Evolutionary conservation across 2,888 invertebrate species (phyloP).

Genomic region (Aethes cnicana): DNA sequence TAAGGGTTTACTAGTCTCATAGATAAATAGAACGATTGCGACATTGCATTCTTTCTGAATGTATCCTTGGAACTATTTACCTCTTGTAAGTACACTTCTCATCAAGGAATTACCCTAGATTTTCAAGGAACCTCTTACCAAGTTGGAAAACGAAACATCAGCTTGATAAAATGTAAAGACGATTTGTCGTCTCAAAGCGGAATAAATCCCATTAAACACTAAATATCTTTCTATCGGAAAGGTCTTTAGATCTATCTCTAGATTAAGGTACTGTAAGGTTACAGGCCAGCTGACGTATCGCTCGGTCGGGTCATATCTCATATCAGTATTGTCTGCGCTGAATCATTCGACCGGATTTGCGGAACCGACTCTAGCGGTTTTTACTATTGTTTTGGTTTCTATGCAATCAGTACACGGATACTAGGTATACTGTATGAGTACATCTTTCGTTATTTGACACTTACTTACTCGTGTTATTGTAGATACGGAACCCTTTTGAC

Average conservation of each 20-base stretch:
- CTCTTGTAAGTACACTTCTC: too few species aligned
- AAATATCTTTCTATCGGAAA: slow-evolving; percentile 22
- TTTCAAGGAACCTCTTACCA: too few species aligned
- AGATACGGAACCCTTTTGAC: too few species aligned
- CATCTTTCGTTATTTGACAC: too few species aligned
- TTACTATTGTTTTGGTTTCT: neutral
- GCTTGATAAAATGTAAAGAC: too few species aligned
- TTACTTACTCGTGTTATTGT: too few species aligned
- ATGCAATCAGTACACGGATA: too few species aligned
- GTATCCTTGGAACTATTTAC: too few species aligned
- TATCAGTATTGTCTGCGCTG: slow-evolving; percentile 59
- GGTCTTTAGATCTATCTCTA: slow-evolving; percentile 21
- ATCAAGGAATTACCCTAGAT: too few species aligned
- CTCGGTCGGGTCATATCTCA: slow-evolving; percentile 57
- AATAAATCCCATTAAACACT: slow-evolving; percentile 12
- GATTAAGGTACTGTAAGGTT: slow-evolving; percentile 40
- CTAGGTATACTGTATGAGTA: too few species aligned
- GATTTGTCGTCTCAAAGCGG: slow-evolving; percentile 10
- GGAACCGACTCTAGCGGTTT: slow-evolving; percentile 17
- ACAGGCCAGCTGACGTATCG: slow-evolving; percentile 50
- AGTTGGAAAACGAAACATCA: too few species aligned
- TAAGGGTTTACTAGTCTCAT: slow-evolving; percentile 40
- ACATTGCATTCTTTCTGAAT: too few species aligned
- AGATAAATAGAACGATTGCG: slow-evolving; percentile 49
- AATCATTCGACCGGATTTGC: slow-evolving; percentile 39